Evolutionary conservation across 1,140 invertebrate genomes (phyloP), one percentile per base, ranked within the genome.

Genomic region (Listronotus bonariensis): DNA sequence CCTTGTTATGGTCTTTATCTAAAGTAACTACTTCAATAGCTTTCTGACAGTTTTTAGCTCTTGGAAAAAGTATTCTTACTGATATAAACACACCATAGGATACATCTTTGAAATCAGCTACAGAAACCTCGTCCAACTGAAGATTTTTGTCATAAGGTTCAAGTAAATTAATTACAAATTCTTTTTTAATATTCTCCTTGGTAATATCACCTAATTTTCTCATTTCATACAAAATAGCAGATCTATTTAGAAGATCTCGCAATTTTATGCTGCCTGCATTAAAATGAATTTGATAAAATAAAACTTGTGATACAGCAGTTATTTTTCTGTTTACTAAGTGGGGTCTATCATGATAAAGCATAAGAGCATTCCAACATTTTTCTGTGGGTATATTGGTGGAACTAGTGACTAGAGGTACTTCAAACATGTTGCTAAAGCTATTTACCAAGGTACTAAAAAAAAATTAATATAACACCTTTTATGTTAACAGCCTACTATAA

Each of bases 401-500:
- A 66, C 73, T 74, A n/a, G 68, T 78, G 32, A 65, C 70, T 68
- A 79, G 63, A 15, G 77, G 76, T 53, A 79, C 58, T 52, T 68
- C 48, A 56, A 72, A 71, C 74, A 75, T 77, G 48, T n/a, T n/a
- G n/a, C 38, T 9, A 26, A 10, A 17, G 52, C 55, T 68, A 51
- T 63, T 67, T 63, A 52, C 48, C 54, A 11, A 73, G 43, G 62
- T 76, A 76, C 72, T 76, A 42, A 67, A 74, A 73, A 57, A n/a
- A 42, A 66, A 52, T 10, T 67, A n/a, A 51, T 32, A 18, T 36
- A n/a, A 42, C 31, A 41, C n/a, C n/a, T 48, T 11, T 38, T 15
- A 18, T 11, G 12, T 12, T 52, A 36, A 83, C 73, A 75, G 90
- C 89, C 83, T 92, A 91, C 74, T 18, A 12, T 54, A n/a, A 10